Percentiles rank a stretch among this genome's conserved stretches.
Conservation (phyloP, 1,140 invertebrate genomes). For the Drosophila tani region DNA sequence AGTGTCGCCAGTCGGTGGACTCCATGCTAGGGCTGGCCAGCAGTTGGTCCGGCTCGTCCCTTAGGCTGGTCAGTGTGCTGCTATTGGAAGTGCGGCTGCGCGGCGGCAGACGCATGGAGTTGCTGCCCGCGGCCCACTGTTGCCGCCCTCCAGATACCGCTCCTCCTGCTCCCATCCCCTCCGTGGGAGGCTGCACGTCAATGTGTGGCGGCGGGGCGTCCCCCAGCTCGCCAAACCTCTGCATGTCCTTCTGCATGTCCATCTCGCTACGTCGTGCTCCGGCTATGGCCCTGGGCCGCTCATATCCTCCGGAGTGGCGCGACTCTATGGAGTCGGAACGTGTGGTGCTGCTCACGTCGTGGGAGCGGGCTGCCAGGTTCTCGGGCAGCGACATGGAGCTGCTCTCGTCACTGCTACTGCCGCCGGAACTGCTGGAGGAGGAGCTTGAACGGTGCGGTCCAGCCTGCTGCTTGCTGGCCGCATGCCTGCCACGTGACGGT, state of each 20-base stretch:
- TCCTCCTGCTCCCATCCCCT: constrained; percentile 21
- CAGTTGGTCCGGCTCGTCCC: constrained; percentile 75
- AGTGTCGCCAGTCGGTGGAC: constrained; percentile 82
- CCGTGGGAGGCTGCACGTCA: constrained; percentile 76
- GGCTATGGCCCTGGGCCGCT: constrained; percentile 67
- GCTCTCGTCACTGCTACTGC: constrained; percentile 67
- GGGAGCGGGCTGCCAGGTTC: constrained; percentile 51
- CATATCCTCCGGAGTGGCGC: constrained; percentile 78
- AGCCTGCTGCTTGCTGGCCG: constrained; percentile 41
- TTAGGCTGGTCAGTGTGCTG: constrained; percentile 76
- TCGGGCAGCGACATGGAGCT: constrained; percentile 69
- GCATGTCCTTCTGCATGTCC: constrained; percentile 79
- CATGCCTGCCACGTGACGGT: constrained; percentile 48
- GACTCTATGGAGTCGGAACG: constrained; percentile 79
- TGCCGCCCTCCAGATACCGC: constrained; percentile 31
- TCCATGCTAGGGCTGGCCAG: constrained; percentile 81
- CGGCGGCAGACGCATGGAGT: constrained; percentile 66
- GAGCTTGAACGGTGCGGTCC: constrained; percentile 60
- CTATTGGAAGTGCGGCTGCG: constrained; percentile 79
- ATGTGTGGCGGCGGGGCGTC: constrained; percentile 72
- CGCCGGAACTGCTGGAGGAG: constrained; percentile 60
- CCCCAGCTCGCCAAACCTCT: constrained; percentile 59
- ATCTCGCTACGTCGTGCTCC: constrained; percentile 77
- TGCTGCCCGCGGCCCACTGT: constrained; percentile 44
- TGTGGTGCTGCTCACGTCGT: constrained; percentile 75